Evolutionary conservation across 2,888 invertebrate genomes (phyloP), one percentile per base, ranked within the genome.

Genomic region (Zaprionus bogoriensis): DNA sequence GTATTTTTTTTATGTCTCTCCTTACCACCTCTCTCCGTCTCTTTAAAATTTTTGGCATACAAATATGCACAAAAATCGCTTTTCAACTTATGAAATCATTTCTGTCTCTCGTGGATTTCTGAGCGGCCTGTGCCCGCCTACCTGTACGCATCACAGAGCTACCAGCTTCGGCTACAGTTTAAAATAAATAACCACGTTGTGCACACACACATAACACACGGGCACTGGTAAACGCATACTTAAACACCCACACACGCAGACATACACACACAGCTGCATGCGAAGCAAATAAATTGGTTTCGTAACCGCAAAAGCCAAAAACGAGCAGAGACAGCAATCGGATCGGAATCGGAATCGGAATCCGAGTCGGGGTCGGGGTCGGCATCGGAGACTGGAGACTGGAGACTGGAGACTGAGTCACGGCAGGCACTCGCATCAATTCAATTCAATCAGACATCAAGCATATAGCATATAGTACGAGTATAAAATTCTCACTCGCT

Each of bases 371-470:
- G n/a, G 22, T 17, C 17, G 1, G 39, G 55, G 41, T 20, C 58
- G 20, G 61, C 66, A 46, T 52, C 51, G 38, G 46, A n/a, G 47
- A 22, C 44, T 47, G 53, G 36, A 45, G 52, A 25, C 51, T 17
- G 48, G n/a, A n/a, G 47, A 22, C 44, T 47, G 53, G 36, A 45
- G 52, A 25, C 51, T 17, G 48, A 73, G 74, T 52, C 63, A 73
- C 62, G 63, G 66, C 64, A 64, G 67, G 47, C 64, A 61, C 65
- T 66, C 74, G 74, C 77, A 82, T 87, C 87, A 79, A 79, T 87
- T 82, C 88, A 82, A 88, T 88, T 88, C 88, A 88, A 88, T 88
- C 84, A 88, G 85, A 77, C 81, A 84, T 87, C 87, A 86, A 81
- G 86, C 78, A 82, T 86, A 80, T 86, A n/a, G n/a, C n/a, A n/a